Base-by-base conservation (phyloP, 2,888 invertebrate species). In the Micoletzkya japonica region DNA sequence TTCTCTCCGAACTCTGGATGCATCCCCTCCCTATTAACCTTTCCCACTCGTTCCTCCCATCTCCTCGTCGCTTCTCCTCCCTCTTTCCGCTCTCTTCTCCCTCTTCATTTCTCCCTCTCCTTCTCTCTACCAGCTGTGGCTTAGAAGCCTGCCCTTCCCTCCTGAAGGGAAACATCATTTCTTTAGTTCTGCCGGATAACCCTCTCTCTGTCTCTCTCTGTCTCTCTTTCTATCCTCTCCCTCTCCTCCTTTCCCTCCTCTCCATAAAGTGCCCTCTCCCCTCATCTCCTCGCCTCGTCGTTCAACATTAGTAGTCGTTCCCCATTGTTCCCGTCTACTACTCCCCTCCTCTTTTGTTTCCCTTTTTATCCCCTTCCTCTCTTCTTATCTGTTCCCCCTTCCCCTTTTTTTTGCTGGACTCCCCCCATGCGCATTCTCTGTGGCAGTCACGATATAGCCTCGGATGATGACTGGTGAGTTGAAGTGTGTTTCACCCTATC, bases 361-460 rank as follows among this genome's bases (percentile, higher is more conserved):
- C 39, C 59, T 44, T 34, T 28, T 24, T 44, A n/a, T n/a, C n/a
- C 28, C 30, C 64, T 34, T 26, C 64, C 28, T 36, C 64, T 32
- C 49, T 39, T 36, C 34, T 28, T 64, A 26, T 50, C 54, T 36
- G 24, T 54, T 64, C 37, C 32, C 24, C 26, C 54, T n/a, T n/a
- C n/a, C n/a, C n/a, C n/a, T n/a, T n/a, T n/a, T n/a, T n/a, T n/a
- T n/a, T n/a, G n/a, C n/a, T n/a, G n/a, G n/a, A n/a, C n/a, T n/a
- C n/a, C n/a, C n/a, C n/a, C 36, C 28, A 67, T 67, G 67, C 36
- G 67, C 20, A 67, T 67, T 30, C 26, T 67, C 32, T 67, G 67
- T 44, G 67, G 67, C 10, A 44, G 49, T 34, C 26, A 56, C 36
- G 26, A 44, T 1, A 39, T 56, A 6, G 24, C 57, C 24, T 67